Evolutionary conservation across 2,888 invertebrate genomes (phyloP), one percentile per base, ranked within the genome.

Genomic region (Fabriciana adippe): DNA sequence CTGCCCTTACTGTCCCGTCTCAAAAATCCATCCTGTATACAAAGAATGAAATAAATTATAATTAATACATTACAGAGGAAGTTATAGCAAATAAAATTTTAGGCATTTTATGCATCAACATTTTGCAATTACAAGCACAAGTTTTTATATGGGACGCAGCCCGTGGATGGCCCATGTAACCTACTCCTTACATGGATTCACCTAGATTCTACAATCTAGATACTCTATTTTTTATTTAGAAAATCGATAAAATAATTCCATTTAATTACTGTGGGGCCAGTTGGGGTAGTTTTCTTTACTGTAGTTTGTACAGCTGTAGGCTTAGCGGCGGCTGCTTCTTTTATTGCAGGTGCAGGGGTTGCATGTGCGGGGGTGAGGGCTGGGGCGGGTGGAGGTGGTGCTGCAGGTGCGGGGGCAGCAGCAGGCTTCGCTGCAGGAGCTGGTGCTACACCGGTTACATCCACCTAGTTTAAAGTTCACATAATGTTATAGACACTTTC

Each of bases 341-440:
- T 11, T 41, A 76, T 72, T 4, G 69, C 64, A 0, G 76, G 67
- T 0, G 76, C 72, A 0, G 75, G 65, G 0, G 76, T 67, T 0
- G 72, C 48, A 77, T 95, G 95, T 69, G 95, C 93, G 53, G 95
- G 94, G 93, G 95, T 95, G 5, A 95, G 93, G n/a, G 94, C 91
- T 48, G 94, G 87, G 13, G 95, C 94, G 3, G 95, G 74, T 0
- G 93, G 81, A 0, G 91, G 76, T 0, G 92, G 76, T 0, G 87
- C 72, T 1, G 87, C 73, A 0, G 87, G 76, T 0, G 91, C 76
- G 0, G 89, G 75, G 79, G 84, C 87, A 2, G 93, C 82, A 1
- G 93, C 86, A 11, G 35, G 35, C 11, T 11, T 41, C 0, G 90
- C 79, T 6, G 88, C 77, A 0, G 81, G 80, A 0, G 81, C 80